Evolutionary conservation across 2,888 invertebrate genomes (phyloP).

Genomic region (Temnothorax ravouxi): DNA sequence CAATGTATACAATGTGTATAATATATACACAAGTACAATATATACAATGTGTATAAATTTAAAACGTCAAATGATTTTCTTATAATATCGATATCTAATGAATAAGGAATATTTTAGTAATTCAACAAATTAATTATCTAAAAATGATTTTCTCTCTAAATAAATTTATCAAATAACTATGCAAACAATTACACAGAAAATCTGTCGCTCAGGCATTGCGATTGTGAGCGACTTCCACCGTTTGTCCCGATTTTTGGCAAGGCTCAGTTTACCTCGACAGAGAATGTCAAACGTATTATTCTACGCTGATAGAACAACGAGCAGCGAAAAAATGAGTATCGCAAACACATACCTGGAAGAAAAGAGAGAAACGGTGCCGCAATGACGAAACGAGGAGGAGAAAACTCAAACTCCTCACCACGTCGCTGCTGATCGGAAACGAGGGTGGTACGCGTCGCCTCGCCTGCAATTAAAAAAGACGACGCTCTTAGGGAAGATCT

Average conservation of each 20-base stretch:
- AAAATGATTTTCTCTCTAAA: neutral
- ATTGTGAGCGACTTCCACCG: neutral
- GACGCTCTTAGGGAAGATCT: constrained; percentile 29
- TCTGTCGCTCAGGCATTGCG: neutral
- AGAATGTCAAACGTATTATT: neutral
- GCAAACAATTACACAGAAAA: neutral
- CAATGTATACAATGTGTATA: too few species aligned
- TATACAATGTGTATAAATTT: neutral
- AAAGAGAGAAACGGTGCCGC: neutral
- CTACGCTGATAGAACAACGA: neutral
- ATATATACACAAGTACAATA: too few species aligned
- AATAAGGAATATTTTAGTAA: neutral
- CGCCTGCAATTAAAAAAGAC: constrained; percentile 62
- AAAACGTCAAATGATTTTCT: neutral
- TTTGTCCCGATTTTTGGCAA: neutral
- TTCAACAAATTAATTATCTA: neutral
- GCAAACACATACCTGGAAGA: neutral
- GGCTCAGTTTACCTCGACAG: neutral
- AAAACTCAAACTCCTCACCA: constrained; percentile 59
- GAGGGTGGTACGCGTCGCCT: constrained; percentile 46
- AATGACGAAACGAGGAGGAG: neutral
- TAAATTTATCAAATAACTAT: neutral
- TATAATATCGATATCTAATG: neutral
- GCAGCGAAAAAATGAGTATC: neutral
- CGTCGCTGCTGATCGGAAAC: constrained; percentile 56